Evolutionary conservation across 1,140 invertebrate genomes (phyloP).

Genomic region (Lerema accius): DNA sequence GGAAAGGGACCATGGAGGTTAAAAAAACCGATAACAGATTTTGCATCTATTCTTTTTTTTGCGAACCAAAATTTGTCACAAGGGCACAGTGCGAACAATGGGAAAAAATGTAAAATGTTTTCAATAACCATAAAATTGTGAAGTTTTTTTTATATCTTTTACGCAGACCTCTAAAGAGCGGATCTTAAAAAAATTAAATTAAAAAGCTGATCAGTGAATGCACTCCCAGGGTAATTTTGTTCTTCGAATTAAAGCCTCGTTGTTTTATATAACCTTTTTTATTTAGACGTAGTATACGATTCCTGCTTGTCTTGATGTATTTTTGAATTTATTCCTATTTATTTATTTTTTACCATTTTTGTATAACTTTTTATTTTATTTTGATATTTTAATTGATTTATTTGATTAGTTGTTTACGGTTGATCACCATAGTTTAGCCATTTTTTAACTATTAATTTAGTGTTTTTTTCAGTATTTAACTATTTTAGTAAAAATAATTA

Average conservation of each 20-base stretch:
- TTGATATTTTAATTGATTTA: constrained; percentile 55
- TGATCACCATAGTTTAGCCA: constrained; percentile 46
- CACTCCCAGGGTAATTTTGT: constrained; percentile 5
- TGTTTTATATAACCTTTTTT: constrained; percentile 50
- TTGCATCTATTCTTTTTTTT: too few species aligned
- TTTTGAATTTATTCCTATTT: constrained; percentile 76
- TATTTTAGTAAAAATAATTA: constrained; percentile 43
- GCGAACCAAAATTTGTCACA: too few species aligned
- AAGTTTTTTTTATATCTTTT: too few species aligned
- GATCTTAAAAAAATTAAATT: too few species aligned
- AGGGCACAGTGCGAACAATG: too few species aligned
- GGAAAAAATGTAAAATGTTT: too few species aligned
- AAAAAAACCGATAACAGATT: too few species aligned
- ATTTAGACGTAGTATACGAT: constrained; percentile 46
- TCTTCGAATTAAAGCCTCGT: constrained; percentile 17
- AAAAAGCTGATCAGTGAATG: neutral
- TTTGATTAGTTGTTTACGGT: constrained; percentile 44
- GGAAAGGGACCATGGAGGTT: neutral
- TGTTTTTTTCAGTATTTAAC: constrained; percentile 70
- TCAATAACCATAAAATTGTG: too few species aligned
- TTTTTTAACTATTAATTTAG: constrained; percentile 54
- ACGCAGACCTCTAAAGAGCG: too few species aligned
- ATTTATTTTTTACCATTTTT: constrained; percentile 76
- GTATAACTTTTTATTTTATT: constrained; percentile 64
- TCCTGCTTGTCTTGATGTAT: constrained; percentile 71